Base-by-base conservation (phyloP, 2,888 invertebrate species). In the Noctua pronuba region DNA sequence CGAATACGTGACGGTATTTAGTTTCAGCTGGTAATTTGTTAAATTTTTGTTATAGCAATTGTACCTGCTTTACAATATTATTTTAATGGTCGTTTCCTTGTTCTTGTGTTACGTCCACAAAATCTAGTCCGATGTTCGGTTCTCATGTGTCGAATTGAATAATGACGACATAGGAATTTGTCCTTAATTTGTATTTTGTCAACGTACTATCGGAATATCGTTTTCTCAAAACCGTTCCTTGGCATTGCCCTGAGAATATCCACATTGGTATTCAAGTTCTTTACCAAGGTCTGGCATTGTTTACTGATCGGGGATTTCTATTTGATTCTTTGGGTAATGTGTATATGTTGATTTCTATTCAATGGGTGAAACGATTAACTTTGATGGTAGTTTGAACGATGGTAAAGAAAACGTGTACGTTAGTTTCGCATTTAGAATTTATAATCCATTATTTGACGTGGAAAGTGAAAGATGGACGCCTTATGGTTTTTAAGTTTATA, bases 181-280 rank as follows among this genome's bases (percentile, higher is more conserved):
- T 92, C 75, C 73, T 79, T 86, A 91, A 94, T 96, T 94, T 92
- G 93, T 93, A 96, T 95, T 94, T 93, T 84, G 91, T 89, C 75
- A 86, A 91, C 94, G 94, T 94, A 88, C 84, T 92, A 94, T 95
- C 90, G 93, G 95, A 94, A 96, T 95, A 96, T 94, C 93, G 95
- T 96, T 94, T 96, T 96, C 96, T 95, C 91, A 95, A 96, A 96
- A 96, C 95, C 93, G 95, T 95, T 95, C 93, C 92, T 94, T 94
- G 93, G 95, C 94, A 91, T 92, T 91, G 93, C 92, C 93, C 93
- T 94, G 95, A 94, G 96, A 95, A 96, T 93, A 84, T 71, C 89
- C 91, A 92, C 92, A 94, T 96, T 96, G 90, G 90, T 92, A 96
- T 95, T 95, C 96, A 90, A 81, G 79, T 82, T 85, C 77, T 85